Percentiles rank a stretch among this genome's conserved stretches.
phyloP scores from a whole-genome alignment of 1,140 invertebrate genomes.

The Panonychus citri region DNA sequence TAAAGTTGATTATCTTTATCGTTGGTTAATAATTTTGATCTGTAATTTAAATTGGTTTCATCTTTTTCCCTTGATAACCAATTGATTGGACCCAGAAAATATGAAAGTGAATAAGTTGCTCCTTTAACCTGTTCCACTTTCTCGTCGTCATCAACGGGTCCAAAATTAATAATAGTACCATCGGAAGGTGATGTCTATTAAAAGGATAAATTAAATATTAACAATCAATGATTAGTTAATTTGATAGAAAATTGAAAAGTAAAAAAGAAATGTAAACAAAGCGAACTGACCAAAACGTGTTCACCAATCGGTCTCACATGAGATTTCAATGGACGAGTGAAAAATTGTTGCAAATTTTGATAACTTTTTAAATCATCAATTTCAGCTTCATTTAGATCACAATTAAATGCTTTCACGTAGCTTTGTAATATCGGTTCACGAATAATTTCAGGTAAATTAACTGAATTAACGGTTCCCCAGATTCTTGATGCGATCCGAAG shows the following conservation, averaged over 20 bases:
- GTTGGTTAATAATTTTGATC: background rate
- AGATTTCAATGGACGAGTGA: constrained; percentile 54
- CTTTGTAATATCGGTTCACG: constrained; percentile 47
- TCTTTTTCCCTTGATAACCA: constrained; percentile 15
- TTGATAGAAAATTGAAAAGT: background rate
- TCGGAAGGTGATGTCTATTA: constrained; percentile 65
- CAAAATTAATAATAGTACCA: constrained; percentile 70
- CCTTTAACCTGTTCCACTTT: constrained; percentile 87
- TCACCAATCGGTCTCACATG: constrained; percentile 41
- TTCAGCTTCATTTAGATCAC: constrained; percentile 66
- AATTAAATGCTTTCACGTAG: constrained; percentile 47
- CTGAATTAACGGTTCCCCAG: constrained; percentile 64
- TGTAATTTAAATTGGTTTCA: background rate
- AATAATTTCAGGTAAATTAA: constrained; percentile 50
- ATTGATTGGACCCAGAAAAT: constrained; percentile 55
- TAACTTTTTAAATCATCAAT: constrained; percentile 50
- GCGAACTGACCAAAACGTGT: background rate
- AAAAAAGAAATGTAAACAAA: background rate
- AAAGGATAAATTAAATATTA: background rate
- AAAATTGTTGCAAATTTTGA: constrained; percentile 74
- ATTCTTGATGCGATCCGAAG: constrained; percentile 57
- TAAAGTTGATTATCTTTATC: constrained; percentile 41
- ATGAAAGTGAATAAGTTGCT: constrained; percentile 69
- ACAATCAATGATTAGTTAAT: constrained; percentile 47
- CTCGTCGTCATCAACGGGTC: constrained; percentile 53